phyloP scores from a whole-genome alignment of 2,113 vertebrate species.

The Symphodus melops region DNA sequence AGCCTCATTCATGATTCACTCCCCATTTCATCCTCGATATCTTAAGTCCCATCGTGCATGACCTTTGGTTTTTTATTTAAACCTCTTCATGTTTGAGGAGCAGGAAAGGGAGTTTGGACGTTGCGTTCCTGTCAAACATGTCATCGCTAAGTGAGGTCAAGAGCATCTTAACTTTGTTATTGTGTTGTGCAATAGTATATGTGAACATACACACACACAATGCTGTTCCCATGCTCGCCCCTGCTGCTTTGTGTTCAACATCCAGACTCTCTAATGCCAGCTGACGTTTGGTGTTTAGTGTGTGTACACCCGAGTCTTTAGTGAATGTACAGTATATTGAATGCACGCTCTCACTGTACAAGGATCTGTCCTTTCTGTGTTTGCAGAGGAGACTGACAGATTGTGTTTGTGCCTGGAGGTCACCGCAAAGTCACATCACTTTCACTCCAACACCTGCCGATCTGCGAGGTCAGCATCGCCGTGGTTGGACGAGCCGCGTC shows the following conservation, averaged over 20 bases:
- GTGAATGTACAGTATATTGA: background rate
- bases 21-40: background rate
- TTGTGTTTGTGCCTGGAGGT: conserved; percentile 78
- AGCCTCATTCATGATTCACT: conserved; percentile 43
- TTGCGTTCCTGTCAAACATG: background rate
- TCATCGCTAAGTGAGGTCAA: conserved; percentile 14
- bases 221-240: background rate
- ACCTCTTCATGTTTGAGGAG: background rate
- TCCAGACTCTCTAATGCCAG: background rate
- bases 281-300: background rate
- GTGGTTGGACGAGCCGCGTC: conserved; percentile 65
- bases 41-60: conserved; percentile 16
- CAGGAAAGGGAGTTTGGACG: background rate
- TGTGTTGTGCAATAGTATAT: background rate
- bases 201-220: background rate
- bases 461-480: conserved; percentile 81
- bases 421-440: conserved; percentile 85
- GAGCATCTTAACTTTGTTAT: background rate
- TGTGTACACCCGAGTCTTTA: background rate
- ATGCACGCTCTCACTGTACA: background rate
- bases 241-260: conserved; percentile 13
- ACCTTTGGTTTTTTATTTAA: conserved; percentile 21
- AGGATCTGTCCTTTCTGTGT: background rate
- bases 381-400: conserved; percentile 4
- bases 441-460: conserved; percentile 88